These are phyloP conservation scores for Malacoraja senta DNA, from an alignment of 2,797 vertebrate species.

Conservation along the genomic window DNA sequence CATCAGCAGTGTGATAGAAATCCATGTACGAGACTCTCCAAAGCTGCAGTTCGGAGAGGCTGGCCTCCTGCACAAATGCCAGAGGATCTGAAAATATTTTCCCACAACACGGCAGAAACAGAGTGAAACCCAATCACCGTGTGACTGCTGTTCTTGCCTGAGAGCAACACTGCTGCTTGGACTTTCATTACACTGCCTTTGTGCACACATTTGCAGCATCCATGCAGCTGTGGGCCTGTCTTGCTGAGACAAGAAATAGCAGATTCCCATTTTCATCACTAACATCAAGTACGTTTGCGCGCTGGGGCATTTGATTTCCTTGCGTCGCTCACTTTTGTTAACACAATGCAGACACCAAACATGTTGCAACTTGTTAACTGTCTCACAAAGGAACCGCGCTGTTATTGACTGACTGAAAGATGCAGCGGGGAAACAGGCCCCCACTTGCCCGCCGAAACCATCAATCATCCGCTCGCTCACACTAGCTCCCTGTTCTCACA, in stretches of 20 bases:
- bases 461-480: too few relatives aligned
- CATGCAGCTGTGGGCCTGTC: constrained; percentile 28
- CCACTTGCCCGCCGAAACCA: too few relatives aligned
- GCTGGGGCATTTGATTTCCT: constrained; percentile 23
- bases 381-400: neutral
- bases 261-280: neutral
- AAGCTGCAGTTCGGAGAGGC: neutral
- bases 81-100: constrained; percentile 27
- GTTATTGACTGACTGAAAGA: too few relatives aligned
- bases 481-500: too few relatives aligned
- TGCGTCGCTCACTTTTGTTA: neutral
- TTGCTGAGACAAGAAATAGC: constrained; percentile 5
- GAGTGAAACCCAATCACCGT: constrained; percentile 35
- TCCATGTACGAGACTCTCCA: neutral
- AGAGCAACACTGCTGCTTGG: neutral
- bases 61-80: constrained; percentile 7
- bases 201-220: constrained; percentile 29
- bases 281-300: constrained; percentile 3
- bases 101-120: neutral
- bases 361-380: constrained; percentile 4
- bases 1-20: neutral
- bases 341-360: constrained; percentile 22
- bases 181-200: constrained; percentile 32
- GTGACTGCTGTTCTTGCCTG: constrained; percentile 1
- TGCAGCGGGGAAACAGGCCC: too few relatives aligned